Conservation (phyloP, 2,113 vertebrate genomes). For the Lampris megalopsis region DNA sequence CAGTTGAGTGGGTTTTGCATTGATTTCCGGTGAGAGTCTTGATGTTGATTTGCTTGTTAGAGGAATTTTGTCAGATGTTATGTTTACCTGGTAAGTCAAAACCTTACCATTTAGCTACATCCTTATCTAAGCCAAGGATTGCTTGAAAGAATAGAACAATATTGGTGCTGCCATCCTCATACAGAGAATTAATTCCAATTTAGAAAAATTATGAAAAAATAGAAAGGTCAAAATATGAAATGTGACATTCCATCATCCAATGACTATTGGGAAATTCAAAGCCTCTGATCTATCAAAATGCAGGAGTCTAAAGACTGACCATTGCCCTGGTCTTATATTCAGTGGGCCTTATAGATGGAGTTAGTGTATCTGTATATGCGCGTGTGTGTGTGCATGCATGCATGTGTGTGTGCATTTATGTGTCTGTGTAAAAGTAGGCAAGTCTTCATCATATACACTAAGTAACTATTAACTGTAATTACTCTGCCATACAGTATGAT, state of each 20-base stretch:
- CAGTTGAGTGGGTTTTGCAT: constrained; percentile 56
- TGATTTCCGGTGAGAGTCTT: constrained; percentile 58
- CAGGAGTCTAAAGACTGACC: too few species aligned
- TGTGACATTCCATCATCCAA: too few species aligned
- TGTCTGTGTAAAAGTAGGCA: too few species aligned
- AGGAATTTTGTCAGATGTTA: constrained; percentile 14
- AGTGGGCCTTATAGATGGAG: background rate
- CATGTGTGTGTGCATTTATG: background rate
- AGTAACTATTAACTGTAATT: too few species aligned
- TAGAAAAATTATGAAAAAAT: too few species aligned
- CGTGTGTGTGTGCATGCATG: background rate
- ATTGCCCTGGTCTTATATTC: background rate
- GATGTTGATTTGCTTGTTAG: constrained; percentile 60
- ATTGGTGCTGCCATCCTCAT: constrained; percentile 11
- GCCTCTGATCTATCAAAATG: too few species aligned
- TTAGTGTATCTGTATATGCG: background rate
- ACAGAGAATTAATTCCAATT: too few species aligned
- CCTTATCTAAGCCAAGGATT: background rate
- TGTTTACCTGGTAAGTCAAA: constrained; percentile 35
- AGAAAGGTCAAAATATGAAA: too few species aligned
- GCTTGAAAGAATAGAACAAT: background rate
- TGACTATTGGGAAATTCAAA: too few species aligned
- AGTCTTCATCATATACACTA: too few species aligned
- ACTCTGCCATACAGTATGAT: too few species aligned
- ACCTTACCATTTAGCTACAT: constrained; percentile 30